These are phyloP conservation scores for Aphodius granarius DNA, from an alignment of 2,888 invertebrate species.

Conservation along the genomic window DNA sequence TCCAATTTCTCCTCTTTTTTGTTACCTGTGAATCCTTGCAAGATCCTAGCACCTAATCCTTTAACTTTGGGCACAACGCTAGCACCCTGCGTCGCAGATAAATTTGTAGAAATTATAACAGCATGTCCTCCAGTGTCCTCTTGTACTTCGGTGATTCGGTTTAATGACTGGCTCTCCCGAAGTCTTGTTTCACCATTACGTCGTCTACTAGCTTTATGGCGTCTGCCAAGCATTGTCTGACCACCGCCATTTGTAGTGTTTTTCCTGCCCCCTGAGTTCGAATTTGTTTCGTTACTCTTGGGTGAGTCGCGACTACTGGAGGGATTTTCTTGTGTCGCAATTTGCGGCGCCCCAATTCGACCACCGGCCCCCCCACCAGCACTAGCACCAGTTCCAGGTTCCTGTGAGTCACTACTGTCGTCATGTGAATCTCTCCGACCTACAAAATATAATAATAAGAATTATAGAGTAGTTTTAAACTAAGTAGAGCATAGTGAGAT, in stretches of 20 bases:
- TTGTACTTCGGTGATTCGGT: slow-evolving; percentile 84
- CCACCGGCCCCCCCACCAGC: slow-evolving; percentile 30
- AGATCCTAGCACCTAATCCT: slow-evolving; percentile 57
- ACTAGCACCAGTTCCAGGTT: slow-evolving; percentile 57
- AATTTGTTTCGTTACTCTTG: slow-evolving; percentile 41
- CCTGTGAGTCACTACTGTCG: slow-evolving; percentile 84
- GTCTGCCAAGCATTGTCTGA: slow-evolving; percentile 52
- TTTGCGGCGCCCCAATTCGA: slow-evolving; percentile 35
- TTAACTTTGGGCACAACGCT: slow-evolving; percentile 52
- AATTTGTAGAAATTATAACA: slow-evolving; percentile 45
- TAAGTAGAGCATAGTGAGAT: not conserved
- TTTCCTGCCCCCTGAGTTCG: slow-evolving; percentile 42
- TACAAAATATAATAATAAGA: slow-evolving; percentile 13
- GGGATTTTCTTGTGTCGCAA: slow-evolving; percentile 33
- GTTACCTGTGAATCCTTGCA: slow-evolving; percentile 51
- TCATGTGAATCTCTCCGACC: slow-evolving; percentile 77
- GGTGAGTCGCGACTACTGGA: slow-evolving; percentile 25
- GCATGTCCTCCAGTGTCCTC: slow-evolving; percentile 61
- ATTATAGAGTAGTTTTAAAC: too few relatives aligned
- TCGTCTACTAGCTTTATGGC: slow-evolving; percentile 60
- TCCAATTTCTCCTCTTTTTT: slow-evolving; percentile 37
- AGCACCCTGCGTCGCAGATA: slow-evolving; percentile 45
- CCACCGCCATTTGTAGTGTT: slow-evolving; percentile 42
- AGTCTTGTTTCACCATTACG: slow-evolving; percentile 66
- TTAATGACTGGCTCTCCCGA: slow-evolving; percentile 81